Evolutionary conservation across 2,888 invertebrate species (phyloP), one percentile per base, ranked within the genome.

Genomic region (Dioctria linearis): DNA sequence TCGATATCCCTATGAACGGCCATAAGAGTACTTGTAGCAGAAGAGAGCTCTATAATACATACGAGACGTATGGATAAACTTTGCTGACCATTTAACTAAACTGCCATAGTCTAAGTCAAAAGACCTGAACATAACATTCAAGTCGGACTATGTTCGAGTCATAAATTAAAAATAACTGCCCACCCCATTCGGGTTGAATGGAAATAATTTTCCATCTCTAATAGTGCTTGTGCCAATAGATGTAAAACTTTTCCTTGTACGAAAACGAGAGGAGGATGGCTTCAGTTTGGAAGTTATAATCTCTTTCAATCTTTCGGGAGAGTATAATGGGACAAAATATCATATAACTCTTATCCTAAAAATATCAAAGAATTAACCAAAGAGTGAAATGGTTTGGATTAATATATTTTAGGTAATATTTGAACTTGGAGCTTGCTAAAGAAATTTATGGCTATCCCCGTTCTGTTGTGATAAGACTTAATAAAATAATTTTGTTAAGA

Each of bases 131-230:
- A 51, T 6, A 51, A 11, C 51, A 51, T 11, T 51, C 8, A 9
- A 51, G 51, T 51, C 51, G 8, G 11, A 51, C 51, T 51, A 51
- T 11, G 51, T 51, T 11, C 6, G 11, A 51, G 51, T 51, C 6
- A 51, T 51, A 51, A 51, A 51, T 51, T 51, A 51, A 51, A 51
- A 51, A 51, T 51, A 51, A 51, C 51, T 51, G 51, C 51, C 51
- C 51, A 51, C 25, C 51, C 51, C 51, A 11, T 51, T 11, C 11
- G 51, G 51, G 8, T 51, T 51, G 51, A 51, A 51, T 51, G 51
- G 11, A 51, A 51, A 51, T 51, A 51, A 11, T 51, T 51, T 51
- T 51, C 51, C 51, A 51, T 51, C 51, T 51, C 51, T 51, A 51
- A 51, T 51, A 51, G 51, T 51, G 51, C 11, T 51, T 51, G 11